phyloP scores from a whole-genome alignment of 2,797 vertebrate species.

The Muscicapa comitata region DNA sequence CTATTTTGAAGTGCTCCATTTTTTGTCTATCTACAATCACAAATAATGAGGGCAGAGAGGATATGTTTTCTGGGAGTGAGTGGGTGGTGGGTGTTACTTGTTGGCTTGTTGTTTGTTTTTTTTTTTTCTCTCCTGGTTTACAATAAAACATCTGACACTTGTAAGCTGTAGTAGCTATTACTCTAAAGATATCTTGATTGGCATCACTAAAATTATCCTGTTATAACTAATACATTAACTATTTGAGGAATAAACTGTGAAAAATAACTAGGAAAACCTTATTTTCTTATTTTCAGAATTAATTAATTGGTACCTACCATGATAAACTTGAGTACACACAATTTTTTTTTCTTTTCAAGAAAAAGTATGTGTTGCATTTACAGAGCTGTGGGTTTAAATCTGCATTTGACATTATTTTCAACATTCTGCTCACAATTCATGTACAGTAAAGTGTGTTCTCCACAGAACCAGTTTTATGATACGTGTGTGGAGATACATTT shows the following conservation, averaged over 20 bases:
- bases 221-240: neutral
- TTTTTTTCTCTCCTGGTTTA: neutral
- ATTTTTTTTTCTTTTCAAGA: neutral
- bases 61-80: rapidly evolving
- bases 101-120: neutral
- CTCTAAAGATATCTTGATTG: neutral
- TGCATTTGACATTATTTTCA: neutral
- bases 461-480: neutral
- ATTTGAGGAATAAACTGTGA: neutral
- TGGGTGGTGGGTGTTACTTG: neutral
- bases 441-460: neutral
- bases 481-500: neutral
- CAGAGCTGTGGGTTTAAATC: neutral
- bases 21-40: neutral
- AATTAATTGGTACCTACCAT: neutral
- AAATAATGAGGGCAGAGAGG: neutral
- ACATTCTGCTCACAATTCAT: neutral
- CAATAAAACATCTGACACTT: slow-evolving; percentile 5
- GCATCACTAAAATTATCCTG: neutral
- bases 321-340: neutral
- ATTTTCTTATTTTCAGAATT: neutral
- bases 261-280: neutral
- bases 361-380: neutral
- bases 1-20: neutral
- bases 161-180: neutral